Evolutionary conservation across 2,797 vertebrate genomes (phyloP).

Genomic region (Cryptoblepharus egeriae): DNA sequence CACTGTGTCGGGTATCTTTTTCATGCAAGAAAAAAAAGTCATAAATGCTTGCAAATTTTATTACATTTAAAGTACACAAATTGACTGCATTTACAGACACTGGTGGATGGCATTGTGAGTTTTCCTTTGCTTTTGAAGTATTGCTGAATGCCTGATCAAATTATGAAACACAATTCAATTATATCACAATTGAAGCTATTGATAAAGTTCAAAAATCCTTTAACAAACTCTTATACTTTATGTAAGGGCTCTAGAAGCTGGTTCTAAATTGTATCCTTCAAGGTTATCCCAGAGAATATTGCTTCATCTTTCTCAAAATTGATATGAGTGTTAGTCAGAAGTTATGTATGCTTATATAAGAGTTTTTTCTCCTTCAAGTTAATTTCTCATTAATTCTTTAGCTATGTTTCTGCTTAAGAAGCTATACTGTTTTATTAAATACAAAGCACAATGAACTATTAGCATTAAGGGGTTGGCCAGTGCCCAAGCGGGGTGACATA

Average conservation of each 20-base stretch:
- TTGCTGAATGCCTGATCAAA: conserved; percentile 16
- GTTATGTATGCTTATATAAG: conserved; percentile 17
- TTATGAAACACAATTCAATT: conserved; percentile 33
- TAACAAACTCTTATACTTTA: conserved; percentile 13
- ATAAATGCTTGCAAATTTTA: conserved; percentile 2
- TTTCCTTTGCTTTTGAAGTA: conserved; percentile 28
- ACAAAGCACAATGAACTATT: too few relatives aligned
- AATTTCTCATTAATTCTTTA: neutral
- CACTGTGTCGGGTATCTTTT: neutral
- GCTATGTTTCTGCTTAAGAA: neutral
- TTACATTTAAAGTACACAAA: conserved; percentile 20
- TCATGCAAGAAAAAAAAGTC: neutral
- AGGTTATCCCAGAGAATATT: conserved; percentile 18
- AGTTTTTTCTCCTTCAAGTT: neutral
- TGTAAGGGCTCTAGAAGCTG: conserved; percentile 19
- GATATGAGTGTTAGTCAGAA: conserved; percentile 10
- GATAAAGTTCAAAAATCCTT: conserved; percentile 10
- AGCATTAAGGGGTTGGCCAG: too few relatives aligned
- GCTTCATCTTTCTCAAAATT: neutral
- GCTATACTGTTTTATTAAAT: neutral
- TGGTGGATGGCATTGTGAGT: conserved; percentile 5
- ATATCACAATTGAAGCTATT: conserved; percentile 4
- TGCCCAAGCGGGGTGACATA: too few relatives aligned
- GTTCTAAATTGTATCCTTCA: conserved; percentile 25
- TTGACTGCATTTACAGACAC: neutral